Evolutionary conservation across 2,797 vertebrate species (phyloP).

Genomic region (Geotrypetes seraphini): DNA sequence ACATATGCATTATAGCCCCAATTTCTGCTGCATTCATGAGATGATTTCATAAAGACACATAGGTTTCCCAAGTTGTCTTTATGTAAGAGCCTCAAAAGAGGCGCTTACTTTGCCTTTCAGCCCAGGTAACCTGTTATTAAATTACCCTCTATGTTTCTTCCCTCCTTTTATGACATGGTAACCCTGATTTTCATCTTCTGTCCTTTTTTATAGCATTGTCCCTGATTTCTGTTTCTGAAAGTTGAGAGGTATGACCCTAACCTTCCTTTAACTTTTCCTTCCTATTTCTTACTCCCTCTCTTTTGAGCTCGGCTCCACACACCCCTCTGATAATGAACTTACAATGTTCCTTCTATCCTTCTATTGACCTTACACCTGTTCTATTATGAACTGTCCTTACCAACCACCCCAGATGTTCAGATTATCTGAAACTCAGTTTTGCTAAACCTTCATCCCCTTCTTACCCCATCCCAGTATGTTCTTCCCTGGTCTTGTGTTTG

Average conservation of each 20-base stretch:
- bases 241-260: slow-evolving; percentile 55
- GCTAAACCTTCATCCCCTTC: not conserved
- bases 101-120: no score
- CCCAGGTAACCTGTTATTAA: no score
- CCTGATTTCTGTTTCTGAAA: slow-evolving; percentile 59
- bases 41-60: no score
- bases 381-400: not conserved
- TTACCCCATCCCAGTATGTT: not conserved
- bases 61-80: no score
- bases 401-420: not conserved
- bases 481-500: not conserved
- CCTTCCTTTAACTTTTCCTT: slow-evolving; percentile 10
- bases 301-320: no score
- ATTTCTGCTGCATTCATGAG: no score
- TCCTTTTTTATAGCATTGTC: slow-evolving; percentile 59
- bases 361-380: slow-evolving; percentile 11
- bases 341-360: slow-evolving; percentile 1
- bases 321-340: slow-evolving; percentile 18
- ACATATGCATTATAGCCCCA: no score
- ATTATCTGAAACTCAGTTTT: slow-evolving; percentile 13
- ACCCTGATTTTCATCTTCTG: slow-evolving; percentile 53
- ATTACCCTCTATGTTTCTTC: no score
- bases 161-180: slow-evolving; percentile 34
- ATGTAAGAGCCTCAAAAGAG: no score
- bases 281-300: not conserved